Conservation (phyloP, 2,113 vertebrate species). For the Lota lota region DNA sequence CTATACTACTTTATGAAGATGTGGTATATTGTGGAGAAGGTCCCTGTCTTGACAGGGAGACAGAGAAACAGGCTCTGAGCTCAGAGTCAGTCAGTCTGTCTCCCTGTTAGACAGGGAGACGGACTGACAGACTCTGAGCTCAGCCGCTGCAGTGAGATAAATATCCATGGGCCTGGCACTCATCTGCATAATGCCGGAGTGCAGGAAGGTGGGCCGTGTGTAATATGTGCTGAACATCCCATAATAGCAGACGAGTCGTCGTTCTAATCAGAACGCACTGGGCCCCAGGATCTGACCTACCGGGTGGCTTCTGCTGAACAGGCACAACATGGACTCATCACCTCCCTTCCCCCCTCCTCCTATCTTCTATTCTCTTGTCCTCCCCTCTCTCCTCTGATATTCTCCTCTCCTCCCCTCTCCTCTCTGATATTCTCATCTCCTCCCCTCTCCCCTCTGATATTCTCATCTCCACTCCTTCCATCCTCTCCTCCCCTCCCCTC, state of each 20-base stretch:
- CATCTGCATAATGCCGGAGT: conserved; percentile 47
- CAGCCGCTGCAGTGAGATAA: conserved; percentile 38
- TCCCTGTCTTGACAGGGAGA: conserved; percentile 31
- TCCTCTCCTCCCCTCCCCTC: not conserved
- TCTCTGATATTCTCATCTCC: not conserved
- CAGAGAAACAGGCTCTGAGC: conserved; percentile 29
- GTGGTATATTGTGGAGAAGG: conserved; percentile 11
- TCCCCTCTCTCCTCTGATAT: not conserved
- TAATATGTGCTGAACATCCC: conserved; percentile 44
- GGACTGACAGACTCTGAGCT: conserved; percentile 31
- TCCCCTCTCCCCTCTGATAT: not conserved
- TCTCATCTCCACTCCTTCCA: not conserved
- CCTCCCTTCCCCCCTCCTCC: not conserved
- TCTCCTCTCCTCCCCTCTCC: not conserved
- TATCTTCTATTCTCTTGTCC: not conserved
- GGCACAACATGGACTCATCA: conserved; percentile 21
- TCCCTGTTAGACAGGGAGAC: conserved; percentile 30
- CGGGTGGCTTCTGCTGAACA: conserved; percentile 50
- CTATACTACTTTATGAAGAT: conserved; percentile 27
- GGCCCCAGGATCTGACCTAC: conserved; percentile 39
- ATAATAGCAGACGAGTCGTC: conserved; percentile 51
- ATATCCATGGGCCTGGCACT: conserved; percentile 42
- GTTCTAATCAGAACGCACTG: conserved; percentile 43
- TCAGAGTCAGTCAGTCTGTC: no score
- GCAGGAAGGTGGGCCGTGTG: conserved; percentile 43